A percentile compares a stretch with the other conserved stretches of the same genome.
phyloP scores from a whole-genome alignment of 1,140 invertebrate genomes.

The Drosophila ogumai region DNA sequence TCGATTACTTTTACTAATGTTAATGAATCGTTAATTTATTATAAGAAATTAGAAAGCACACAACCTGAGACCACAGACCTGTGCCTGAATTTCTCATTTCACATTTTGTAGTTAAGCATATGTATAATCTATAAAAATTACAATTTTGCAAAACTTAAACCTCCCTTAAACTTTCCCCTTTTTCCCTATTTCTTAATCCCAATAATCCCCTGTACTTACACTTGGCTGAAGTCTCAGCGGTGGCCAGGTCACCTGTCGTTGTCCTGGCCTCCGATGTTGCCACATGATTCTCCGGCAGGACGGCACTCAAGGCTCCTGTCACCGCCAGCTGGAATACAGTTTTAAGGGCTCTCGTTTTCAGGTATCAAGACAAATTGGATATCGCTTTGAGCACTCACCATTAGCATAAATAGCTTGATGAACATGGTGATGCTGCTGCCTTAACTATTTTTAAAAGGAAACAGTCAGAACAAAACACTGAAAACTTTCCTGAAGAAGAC shows the following conservation, averaged over 20 bases:
- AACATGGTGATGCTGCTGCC: constrained; percentile 7
- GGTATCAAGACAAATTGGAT: constrained; percentile 34
- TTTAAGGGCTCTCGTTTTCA: constrained; percentile 11
- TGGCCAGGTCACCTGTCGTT: constrained; percentile 51
- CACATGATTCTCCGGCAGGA: constrained; percentile 17
- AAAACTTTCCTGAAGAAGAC: background rate
- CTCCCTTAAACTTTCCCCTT: background rate
- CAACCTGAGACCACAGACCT: background rate
- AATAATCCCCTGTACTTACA: constrained; percentile 40
- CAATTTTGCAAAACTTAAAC: background rate
- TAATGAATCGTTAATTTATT: background rate
- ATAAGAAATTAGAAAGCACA: background rate
- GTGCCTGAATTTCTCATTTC: too few relatives aligned
- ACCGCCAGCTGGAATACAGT: constrained; percentile 35
- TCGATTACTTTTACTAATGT: background rate
- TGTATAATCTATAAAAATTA: background rate
- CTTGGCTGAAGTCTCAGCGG: constrained; percentile 73
- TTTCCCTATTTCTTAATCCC: background rate
- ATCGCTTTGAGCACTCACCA: constrained; percentile 53
- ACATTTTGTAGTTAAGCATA: background rate
- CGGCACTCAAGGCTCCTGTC: constrained; percentile 34
- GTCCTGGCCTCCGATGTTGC: constrained; percentile 21
- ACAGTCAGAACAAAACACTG: constrained; percentile 25
- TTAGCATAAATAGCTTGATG: constrained; percentile 50
- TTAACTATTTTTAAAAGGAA: constrained; percentile 27